Conservation (phyloP, 2,797 vertebrate genomes). For the Channallabes apus region DNA sequence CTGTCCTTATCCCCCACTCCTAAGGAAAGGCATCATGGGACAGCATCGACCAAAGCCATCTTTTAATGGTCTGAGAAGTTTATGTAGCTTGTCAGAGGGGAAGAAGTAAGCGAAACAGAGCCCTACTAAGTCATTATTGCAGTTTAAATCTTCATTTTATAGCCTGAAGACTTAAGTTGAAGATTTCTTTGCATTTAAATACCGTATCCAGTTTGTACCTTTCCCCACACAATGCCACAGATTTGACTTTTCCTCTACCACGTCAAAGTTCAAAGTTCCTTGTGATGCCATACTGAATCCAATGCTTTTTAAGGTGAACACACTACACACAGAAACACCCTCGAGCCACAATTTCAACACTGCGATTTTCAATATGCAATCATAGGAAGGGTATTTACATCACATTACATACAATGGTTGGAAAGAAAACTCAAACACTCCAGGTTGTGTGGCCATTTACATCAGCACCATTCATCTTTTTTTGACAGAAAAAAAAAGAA, state of each 20-base stretch:
- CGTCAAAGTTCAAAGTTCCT: neutral
- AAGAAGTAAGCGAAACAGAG: neutral
- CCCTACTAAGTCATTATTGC: slow-evolving; percentile 14
- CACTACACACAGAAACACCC: neutral
- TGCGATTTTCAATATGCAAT: slow-evolving; percentile 12
- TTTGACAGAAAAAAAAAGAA: neutral
- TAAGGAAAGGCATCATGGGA: slow-evolving; percentile 1
- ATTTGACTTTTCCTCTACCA: neutral
- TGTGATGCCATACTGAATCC: neutral
- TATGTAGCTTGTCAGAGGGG: slow-evolving; percentile 27
- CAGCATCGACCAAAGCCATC: slow-evolving; percentile 9
- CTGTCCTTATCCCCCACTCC: slow-evolving; percentile 2
- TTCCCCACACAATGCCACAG: too few species aligned
- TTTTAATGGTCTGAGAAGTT: slow-evolving; percentile 17
- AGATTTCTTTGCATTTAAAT: neutral
- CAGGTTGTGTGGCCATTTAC: neutral
- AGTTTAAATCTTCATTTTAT: slow-evolving; percentile 9
- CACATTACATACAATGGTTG: neutral
- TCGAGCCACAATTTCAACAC: neutral
- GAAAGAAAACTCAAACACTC: neutral
- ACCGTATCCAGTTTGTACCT: neutral
- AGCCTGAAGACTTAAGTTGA: neutral
- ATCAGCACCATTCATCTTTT: neutral
- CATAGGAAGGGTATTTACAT: slow-evolving; percentile 12
- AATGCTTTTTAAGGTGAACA: neutral